A percentile compares a stretch with the other conserved stretches of the same genome.
phyloP scores from a whole-genome alignment of 2,797 vertebrate species.

The Eupleurogrammus muticus region DNA sequence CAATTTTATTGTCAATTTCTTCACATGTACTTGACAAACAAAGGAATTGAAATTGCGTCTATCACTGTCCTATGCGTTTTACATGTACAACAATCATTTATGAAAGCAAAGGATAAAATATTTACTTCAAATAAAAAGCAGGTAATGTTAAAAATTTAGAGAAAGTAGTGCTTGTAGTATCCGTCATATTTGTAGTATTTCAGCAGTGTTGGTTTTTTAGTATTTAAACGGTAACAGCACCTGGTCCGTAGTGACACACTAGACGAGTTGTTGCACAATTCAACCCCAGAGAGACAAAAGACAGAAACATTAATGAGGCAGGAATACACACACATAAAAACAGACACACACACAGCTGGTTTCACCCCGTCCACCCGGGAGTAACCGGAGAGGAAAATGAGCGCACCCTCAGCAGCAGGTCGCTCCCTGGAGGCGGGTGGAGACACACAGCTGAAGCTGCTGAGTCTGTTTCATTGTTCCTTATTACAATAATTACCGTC shows the following conservation, averaged over 20 bases:
- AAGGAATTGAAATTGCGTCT: too few species aligned
- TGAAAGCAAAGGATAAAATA: too few species aligned
- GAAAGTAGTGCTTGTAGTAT: too few species aligned
- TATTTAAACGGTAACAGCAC: background rate
- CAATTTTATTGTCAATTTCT: too few species aligned
- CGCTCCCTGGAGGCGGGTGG: constrained; percentile 2
- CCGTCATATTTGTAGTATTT: too few species aligned
- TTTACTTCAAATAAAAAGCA: too few species aligned
- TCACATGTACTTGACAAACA: too few species aligned
- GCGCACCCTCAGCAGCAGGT: background rate
- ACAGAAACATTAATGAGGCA: constrained; percentile 24
- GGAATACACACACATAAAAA: background rate
- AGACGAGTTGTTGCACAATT: background rate
- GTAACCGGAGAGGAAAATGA: background rate
- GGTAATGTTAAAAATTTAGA: too few species aligned
- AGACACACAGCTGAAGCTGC: background rate
- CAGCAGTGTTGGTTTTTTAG: background rate
- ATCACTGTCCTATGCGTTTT: too few species aligned
- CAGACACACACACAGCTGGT: constrained; percentile 12
- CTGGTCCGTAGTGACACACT: background rate
- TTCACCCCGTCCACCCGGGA: constrained; percentile 24
- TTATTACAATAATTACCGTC: too few species aligned
- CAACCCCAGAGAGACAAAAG: constrained; percentile 9
- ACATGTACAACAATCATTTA: too few species aligned
- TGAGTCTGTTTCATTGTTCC: too few species aligned